phyloP scores from a whole-genome alignment of 1,140 invertebrate genomes.

The Drosophila elegans region DNA sequence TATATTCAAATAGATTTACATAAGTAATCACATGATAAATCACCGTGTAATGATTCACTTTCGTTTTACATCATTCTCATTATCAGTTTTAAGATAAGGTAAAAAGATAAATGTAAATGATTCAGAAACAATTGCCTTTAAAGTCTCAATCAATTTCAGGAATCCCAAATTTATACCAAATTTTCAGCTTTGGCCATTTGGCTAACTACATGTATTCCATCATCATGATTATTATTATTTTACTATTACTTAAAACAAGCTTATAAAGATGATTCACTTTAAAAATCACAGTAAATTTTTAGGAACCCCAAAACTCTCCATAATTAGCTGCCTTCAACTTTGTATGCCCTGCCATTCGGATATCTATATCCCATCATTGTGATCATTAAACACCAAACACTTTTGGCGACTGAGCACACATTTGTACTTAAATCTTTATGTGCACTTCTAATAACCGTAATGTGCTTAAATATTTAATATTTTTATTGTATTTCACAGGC shows the following conservation, averaged over 20 bases:
- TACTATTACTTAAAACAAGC: no score
- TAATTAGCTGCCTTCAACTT: neutral
- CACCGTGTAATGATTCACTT: neutral
- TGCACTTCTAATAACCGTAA: conserved; percentile 75
- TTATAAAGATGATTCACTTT: neutral
- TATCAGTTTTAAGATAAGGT: neutral
- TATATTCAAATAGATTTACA: no score
- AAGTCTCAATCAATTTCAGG: no score
- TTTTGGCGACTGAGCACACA: conserved; percentile 30
- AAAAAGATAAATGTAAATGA: neutral
- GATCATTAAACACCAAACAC: conserved; percentile 37
- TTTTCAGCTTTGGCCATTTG: no score
- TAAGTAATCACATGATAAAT: no score
- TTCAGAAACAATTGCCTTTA: neutral
- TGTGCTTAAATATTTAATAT: conserved; percentile 80
- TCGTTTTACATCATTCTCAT: neutral
- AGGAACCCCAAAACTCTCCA: neutral
- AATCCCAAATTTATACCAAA: no score
- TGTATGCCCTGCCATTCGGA: conserved; percentile 3
- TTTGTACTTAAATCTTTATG: conserved; percentile 53
- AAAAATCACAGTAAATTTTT: no score
- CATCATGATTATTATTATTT: no score
- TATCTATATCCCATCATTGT: conserved; percentile 35
- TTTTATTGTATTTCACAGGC: conserved; percentile 75
- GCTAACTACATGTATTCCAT: no score